phyloP scores from a whole-genome alignment of 2,113 vertebrate genomes.

The Chamaetylas fuelleborni region DNA sequence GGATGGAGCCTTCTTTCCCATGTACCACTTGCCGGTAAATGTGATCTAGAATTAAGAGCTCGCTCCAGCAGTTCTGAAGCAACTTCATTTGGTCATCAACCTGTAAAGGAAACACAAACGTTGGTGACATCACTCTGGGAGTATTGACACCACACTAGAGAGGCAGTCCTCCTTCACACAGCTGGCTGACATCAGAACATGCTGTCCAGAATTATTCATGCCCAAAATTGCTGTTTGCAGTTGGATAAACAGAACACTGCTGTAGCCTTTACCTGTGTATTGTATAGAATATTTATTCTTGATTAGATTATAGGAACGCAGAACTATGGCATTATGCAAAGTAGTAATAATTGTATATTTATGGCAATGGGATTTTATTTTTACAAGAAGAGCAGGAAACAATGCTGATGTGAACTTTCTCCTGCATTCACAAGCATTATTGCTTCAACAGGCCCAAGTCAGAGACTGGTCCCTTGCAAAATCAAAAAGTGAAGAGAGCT shows the following conservation, averaged over 20 bases:
- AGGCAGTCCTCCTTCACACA: neutral
- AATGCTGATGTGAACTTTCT: neutral
- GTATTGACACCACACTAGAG: neutral
- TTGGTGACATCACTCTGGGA: neutral
- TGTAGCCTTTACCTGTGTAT: neutral
- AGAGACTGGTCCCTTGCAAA: neutral
- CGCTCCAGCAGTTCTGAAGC: slow-evolving; percentile 98
- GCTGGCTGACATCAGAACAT: neutral
- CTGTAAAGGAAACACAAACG: slow-evolving; percentile 63
- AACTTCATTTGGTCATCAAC: slow-evolving; percentile 99
- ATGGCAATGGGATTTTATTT: neutral
- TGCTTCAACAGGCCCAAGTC: neutral
- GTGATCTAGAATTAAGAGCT: slow-evolving; percentile 96
- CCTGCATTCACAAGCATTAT: neutral
- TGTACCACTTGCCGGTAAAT: slow-evolving; percentile 97
- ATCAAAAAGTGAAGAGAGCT: neutral
- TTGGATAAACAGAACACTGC: neutral
- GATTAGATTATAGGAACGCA: neutral
- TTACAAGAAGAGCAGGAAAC: neutral
- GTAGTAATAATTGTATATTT: neutral
- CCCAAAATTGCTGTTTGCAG: neutral
- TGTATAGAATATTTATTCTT: neutral
- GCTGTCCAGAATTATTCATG: neutral
- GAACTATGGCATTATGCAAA: neutral
- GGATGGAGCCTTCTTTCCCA: slow-evolving; percentile 92